Evolutionary conservation across 2,113 vertebrate genomes (phyloP).

Genomic region (Ictalurus punctatus): DNA sequence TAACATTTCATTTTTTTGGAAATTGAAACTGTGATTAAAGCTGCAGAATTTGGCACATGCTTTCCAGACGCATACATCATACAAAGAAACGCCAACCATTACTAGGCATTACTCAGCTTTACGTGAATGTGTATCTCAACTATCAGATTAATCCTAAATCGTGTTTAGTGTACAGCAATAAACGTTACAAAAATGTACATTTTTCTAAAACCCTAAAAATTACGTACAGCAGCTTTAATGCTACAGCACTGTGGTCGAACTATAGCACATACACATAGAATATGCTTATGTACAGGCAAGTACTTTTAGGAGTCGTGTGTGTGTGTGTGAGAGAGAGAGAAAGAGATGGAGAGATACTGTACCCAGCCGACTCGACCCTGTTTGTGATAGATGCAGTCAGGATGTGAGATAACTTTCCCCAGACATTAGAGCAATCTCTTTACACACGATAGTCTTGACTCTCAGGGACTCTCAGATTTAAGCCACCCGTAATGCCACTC

Average conservation of each 20-base stretch:
- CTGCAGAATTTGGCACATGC: neutral
- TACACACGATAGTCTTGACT: neutral
- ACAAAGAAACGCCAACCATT: neutral
- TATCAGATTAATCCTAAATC: neutral
- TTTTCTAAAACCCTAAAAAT: neutral
- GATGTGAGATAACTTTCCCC: slow-evolving; percentile 23
- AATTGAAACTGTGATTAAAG: neutral
- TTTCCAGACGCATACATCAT: neutral
- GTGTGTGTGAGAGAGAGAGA: neutral
- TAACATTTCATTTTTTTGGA: neutral
- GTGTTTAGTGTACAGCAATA: neutral
- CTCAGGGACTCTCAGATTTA: neutral
- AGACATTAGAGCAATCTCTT: slow-evolving; percentile 3
- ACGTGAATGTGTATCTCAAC: neutral
- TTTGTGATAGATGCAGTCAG: slow-evolving; percentile 35
- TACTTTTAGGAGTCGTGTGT: neutral
- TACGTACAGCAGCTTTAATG: neutral
- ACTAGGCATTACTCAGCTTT: neutral
- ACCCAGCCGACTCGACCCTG: neutral
- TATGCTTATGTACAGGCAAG: neutral
- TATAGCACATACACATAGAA: neutral
- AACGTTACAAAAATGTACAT: neutral
- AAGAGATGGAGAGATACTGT: neutral
- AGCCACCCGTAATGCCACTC: neutral
- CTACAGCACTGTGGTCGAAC: neutral